These are phyloP conservation scores for Australoheros facetus DNA, from an alignment of 2,797 vertebrate genomes.

Conservation along the genomic window DNA sequence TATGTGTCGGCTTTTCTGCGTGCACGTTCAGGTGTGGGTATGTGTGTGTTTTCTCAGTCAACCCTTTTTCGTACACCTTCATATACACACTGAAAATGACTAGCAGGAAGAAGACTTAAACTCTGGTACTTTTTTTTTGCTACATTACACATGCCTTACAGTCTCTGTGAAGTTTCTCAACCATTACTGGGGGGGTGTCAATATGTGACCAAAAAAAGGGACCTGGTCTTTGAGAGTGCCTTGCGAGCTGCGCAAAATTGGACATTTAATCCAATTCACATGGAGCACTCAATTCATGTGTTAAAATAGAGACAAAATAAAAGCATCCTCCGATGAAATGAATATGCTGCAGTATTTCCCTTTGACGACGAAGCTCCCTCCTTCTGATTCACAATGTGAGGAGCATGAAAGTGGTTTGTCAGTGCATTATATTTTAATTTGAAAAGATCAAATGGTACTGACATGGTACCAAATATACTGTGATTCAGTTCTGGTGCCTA, in stretches of 20 bases:
- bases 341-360: conserved; percentile 25
- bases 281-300: conserved; percentile 61
- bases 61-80: conserved; percentile 31
- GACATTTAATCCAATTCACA: conserved; percentile 74
- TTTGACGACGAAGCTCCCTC: conserved; percentile 23
- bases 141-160: conserved; percentile 27
- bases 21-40: not conserved
- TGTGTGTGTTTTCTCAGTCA: conserved; percentile 13
- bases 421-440: conserved; percentile 44
- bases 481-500: conserved; percentile 15
- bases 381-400: conserved; percentile 49
- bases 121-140: conserved; percentile 5
- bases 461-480: conserved; percentile 24
- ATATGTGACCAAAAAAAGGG: conserved; percentile 33
- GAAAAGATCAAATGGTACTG: conserved; percentile 52
- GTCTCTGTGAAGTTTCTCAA: conserved; percentile 36
- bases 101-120: conserved; percentile 41
- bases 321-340: conserved; percentile 52
- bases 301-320: conserved; percentile 59
- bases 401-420: conserved; percentile 50
- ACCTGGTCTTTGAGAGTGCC: conserved; percentile 49
- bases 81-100: conserved; percentile 42
- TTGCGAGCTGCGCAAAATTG: conserved; percentile 59
- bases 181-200: conserved; percentile 28
- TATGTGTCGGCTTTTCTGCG: not conserved